Evolutionary conservation across 2,888 invertebrate species (phyloP).

Genomic region (Metopia argyrocephala): DNA sequence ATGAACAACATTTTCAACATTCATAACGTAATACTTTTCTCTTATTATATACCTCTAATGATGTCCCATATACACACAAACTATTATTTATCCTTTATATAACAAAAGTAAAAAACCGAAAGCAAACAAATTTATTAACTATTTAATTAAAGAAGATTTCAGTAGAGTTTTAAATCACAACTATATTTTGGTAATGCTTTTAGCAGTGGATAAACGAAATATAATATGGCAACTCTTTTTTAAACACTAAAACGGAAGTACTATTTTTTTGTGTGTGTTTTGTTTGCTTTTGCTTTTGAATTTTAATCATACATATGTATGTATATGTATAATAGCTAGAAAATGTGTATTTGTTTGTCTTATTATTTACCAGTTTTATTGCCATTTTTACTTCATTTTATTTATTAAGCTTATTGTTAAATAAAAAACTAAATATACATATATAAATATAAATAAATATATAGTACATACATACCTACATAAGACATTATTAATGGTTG

Average conservation of each 20-base stretch:
- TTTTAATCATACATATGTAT: no score
- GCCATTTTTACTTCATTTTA: constrained; percentile 43
- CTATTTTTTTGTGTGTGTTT: neutral
- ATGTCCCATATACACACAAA: neutral
- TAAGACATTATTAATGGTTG: constrained; percentile 55
- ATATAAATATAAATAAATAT: no score
- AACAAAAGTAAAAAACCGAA: neutral
- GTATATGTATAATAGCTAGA: constrained; percentile 27
- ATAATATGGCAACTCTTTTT: constrained; percentile 20
- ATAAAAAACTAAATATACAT: constrained; percentile 26
- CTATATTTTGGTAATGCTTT: neutral
- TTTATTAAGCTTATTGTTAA: constrained; percentile 61
- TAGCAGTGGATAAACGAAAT: neutral
- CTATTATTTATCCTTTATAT: neutral
- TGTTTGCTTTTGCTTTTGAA: constrained; percentile 7
- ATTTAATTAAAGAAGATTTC: neutral
- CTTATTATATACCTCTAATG: neutral
- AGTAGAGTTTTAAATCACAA: neutral
- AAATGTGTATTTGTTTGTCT: constrained; percentile 51
- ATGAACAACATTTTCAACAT: neutral
- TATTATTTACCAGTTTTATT: constrained; percentile 51
- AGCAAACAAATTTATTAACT: neutral
- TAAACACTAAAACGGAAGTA: neutral
- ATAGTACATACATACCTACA: no score
- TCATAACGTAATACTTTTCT: constrained; percentile 4